Percentiles rank a stretch among this genome's conserved stretches.
Conservation (phyloP, 1,140 invertebrate genomes). For the Drosophila nasuta region DNA sequence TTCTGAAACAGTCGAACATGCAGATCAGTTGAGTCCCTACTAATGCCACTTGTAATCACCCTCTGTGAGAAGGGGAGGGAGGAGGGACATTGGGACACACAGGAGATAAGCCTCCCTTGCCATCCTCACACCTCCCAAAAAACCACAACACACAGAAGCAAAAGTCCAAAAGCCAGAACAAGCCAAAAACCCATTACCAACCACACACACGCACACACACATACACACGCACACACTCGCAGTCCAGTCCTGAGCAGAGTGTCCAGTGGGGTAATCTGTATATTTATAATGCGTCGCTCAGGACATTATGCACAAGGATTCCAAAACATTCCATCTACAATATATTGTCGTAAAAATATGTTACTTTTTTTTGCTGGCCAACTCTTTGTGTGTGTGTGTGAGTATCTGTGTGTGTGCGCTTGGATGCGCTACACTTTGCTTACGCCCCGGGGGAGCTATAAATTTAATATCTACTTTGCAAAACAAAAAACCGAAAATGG, state of each 20-base stretch:
- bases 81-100: constrained; percentile 1
- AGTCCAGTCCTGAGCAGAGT: constrained; percentile 12
- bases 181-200: constrained; percentile 53
- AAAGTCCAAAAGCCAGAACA: constrained; percentile 13
- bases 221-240: not conserved
- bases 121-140: constrained; percentile 13
- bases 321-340: constrained; percentile 59
- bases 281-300: constrained; percentile 73
- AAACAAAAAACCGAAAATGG: constrained; percentile 76
- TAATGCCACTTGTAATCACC: constrained; percentile 63
- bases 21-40: constrained; percentile 56
- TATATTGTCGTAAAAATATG: constrained; percentile 84
- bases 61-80: constrained; percentile 13
- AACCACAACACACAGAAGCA: constrained; percentile 27
- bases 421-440: constrained; percentile 75
- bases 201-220: constrained; percentile 25
- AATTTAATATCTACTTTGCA: constrained; percentile 84
- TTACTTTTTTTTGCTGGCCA: constrained; percentile 65
- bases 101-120: not conserved
- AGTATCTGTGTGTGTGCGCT: constrained; percentile 29
- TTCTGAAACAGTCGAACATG: constrained; percentile 38
- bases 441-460: constrained; percentile 83
- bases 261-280: constrained; percentile 71
- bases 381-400: constrained; percentile 4
- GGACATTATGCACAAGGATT: constrained; percentile 79